Evolutionary conservation across 2,888 invertebrate genomes (phyloP), one percentile per base, ranked within the genome.

Genomic region (Tricholauxania praeusta): DNA sequence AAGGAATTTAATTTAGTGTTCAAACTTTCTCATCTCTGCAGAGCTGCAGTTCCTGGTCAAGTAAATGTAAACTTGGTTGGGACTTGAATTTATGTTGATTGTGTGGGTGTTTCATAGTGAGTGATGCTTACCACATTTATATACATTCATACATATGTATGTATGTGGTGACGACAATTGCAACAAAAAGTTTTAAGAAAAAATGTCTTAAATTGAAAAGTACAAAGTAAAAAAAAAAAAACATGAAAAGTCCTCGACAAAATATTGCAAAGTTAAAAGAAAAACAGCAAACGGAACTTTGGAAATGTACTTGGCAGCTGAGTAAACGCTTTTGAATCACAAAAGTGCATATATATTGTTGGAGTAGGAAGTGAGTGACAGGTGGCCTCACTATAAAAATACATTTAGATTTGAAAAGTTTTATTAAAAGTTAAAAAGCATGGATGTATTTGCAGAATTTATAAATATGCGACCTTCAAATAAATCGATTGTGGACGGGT

Each of bases 11-110:
- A 62, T 32, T 62, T 39, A 17, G 62, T 32, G 17, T 60, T 39
- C n/a, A 28, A 32, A 28, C 22, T 60, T 39, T 15, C 10, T 4
- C 19, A 60, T 62, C 14, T 39, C 15, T 4, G 48, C n/a, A 39
- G 22, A 66, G 14, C 32, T 65, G 28, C 28, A 66, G 12, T 67
- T 57, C 52, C 53, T 76, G 78, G 74, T 77, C 75, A 77, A 77
- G 77, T 77, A 75, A 73, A 79, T 82, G 81, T 82, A 80, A 81
- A n/a, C 65, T 66, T 82, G 81, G 81, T 81, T 81, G 80, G 82
- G 82, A 82, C 82, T 81, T 82, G 79, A 81, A 82, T 82, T 80
- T 81, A 81, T 81, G 81, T 78, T 81, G 82, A 82, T 81, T 82
- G 81, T 32, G 32, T 52, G 28, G 28, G 15, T 52, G 53, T 32